phyloP scores from a whole-genome alignment of 2,113 vertebrate species.

The Nothoprocta pentlandii region DNA sequence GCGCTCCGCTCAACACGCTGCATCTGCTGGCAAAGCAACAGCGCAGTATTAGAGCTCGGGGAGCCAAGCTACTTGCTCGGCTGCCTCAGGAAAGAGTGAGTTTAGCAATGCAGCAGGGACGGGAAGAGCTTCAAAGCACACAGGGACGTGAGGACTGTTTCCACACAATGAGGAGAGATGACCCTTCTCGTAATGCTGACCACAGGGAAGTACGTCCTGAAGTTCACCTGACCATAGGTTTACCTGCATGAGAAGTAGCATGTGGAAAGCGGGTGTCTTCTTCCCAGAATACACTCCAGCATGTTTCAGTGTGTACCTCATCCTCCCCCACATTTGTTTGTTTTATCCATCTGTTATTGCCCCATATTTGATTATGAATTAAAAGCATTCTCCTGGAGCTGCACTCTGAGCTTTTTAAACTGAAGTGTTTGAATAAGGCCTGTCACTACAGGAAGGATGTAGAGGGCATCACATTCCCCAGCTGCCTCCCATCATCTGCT shows the following conservation, averaged over 20 bases:
- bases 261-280: conserved; percentile 30
- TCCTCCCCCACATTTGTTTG: conserved; percentile 63
- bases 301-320: conserved; percentile 48
- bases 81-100: not conserved
- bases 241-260: conserved; percentile 49
- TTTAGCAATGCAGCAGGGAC: not conserved
- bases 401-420: conserved; percentile 65
- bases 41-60: not conserved
- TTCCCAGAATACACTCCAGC: conserved; percentile 55
- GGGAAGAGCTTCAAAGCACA: not conserved
- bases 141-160: not conserved
- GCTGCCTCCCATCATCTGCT: conserved; percentile 68
- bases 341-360: conserved; percentile 72
- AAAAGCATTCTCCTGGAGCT: conserved; percentile 63
- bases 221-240: conserved; percentile 38
- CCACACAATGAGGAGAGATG: no score
- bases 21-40: conserved; percentile 20
- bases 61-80: conserved; percentile 21
- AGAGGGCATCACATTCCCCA: conserved; percentile 65
- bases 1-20: conserved; percentile 12
- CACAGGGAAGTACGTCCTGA: conserved; percentile 1
- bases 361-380: conserved; percentile 71
- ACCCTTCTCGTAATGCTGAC: not conserved
- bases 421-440: conserved; percentile 72
- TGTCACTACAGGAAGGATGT: conserved; percentile 70